phyloP scores from a whole-genome alignment of 2,797 vertebrate genomes.

The Toxotes lorentzi region DNA sequence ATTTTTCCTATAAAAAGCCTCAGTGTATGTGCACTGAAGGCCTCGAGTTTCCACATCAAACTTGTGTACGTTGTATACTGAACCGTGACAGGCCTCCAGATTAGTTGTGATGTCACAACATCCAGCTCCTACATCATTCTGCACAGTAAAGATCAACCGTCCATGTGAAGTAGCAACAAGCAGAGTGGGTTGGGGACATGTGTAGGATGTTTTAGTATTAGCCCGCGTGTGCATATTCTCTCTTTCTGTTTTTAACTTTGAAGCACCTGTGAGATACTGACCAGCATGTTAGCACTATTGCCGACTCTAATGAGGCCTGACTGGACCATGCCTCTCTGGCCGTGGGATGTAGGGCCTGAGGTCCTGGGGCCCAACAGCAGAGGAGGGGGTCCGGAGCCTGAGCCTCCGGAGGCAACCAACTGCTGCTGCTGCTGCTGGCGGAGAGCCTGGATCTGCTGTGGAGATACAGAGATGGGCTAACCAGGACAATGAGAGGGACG shows the following conservation, averaged over 20 bases:
- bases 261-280: conserved; percentile 89
- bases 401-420: conserved; percentile 73
- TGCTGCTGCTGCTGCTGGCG: conserved; percentile 94
- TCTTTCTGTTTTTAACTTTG: background rate
- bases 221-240: background rate
- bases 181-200: background rate
- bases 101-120: too few species aligned
- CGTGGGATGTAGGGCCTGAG: conserved; percentile 87
- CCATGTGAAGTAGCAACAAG: background rate
- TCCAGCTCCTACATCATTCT: too few species aligned
- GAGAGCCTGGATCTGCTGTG: conserved; percentile 94
- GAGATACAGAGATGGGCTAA: conserved; percentile 88
- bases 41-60: background rate
- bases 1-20: too few species aligned
- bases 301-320: conserved; percentile 92
- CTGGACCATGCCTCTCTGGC: conserved; percentile 90
- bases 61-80: background rate
- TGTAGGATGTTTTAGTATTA: background rate
- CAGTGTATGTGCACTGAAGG: too few species aligned
- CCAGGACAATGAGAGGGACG: conserved; percentile 63
- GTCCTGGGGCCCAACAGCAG: conserved; percentile 91
- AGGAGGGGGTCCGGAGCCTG: conserved; percentile 90
- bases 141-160: background rate
- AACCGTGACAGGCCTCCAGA: too few species aligned
- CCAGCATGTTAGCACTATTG: conserved; percentile 88